Base-by-base conservation (phyloP, 2,113 vertebrate genomes). In the Hippolais icterina region DNA sequence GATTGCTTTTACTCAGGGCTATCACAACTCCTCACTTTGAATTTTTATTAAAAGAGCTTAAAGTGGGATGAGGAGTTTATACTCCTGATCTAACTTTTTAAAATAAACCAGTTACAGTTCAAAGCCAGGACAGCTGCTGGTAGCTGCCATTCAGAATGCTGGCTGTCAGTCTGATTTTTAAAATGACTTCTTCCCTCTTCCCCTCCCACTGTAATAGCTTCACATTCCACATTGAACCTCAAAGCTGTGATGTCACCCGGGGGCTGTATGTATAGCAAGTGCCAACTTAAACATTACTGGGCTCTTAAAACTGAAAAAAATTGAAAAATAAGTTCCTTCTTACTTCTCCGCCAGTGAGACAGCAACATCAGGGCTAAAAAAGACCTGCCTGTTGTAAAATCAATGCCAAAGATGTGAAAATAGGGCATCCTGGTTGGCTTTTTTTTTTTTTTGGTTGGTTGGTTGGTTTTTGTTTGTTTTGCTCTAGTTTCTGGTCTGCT, bases 11-110 rank as follows among this genome's bases (percentile, higher is more conserved):
- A 90, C 85, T 86, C 83, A 93, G 78, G 92, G 92, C 94, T 87
- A 96, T 91, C 78, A 66, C 69, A 79, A 47, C 50, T 64, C 74
- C 68, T 92, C 49, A 52, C 89, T 94, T 92, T 90, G 86, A 94
- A 80, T 89, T 95, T 93, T 96, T 93, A 94, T 96, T 94, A 89
- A 95, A 90, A 96, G 74, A 72, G 7, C 72, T 89, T 76, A 39
- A 96, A 92, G 61, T 89, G 44, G 72, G 61, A 74, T 94, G 65
- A 23, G 44, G 72, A 93, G 66, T 93, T 95, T 85, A 93, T 90
- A n/a, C 27, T 68, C 77, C 61, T 57, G 44, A 76, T 91, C 83
- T 93, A 91, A 97, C 88, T 95, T 93, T 87, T 95, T 12, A 12
- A 96, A 97, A 92, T 87, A 91, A 80, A 89, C 24, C 56, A 46